Evolutionary conservation across 2,797 vertebrate species (phyloP), one percentile per base, ranked within the genome.

Genomic region (Propithecus deckenii): DNA sequence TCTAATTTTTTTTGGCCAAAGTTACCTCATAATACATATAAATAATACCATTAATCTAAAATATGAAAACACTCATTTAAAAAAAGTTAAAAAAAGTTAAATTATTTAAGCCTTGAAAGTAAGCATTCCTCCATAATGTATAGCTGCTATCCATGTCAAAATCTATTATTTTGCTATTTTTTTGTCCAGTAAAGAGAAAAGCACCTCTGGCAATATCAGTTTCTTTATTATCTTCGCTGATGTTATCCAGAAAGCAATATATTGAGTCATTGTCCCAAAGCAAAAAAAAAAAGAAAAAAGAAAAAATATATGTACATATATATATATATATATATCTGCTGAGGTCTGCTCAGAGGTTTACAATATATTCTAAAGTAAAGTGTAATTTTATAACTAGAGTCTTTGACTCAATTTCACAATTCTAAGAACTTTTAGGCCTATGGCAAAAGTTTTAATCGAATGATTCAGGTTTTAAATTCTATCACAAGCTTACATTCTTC

Each of bases 191-290:
- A 87, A 98, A 81, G 14, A 95, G 75, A 89, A 95, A 97, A 76
- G 35, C 89, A 74, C 52, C 63, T 96, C 97, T 96, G 91, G 71
- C 79, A 78, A 72, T 89, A 84, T 76, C 78, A 95, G 72, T 90
- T 97, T 95, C 80, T 96, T 97, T 88, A 63, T 88, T 52, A 28
- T 67, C 95, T 97, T 96, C 81, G 80, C 43, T 87, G 50, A 13
- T 91, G 93, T 57, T 96, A 38, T 93, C 89, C 67, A 95, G 90
- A 93, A 96, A 97, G 12, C 30, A 52, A 7, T 28, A 52, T 89
- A 96, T 85, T 95, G 97, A 97, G 94, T 91, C 94, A 86, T 89
- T 96, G 91, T 96, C 57, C 69, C 89, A 95, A 75, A 98, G 89
- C 13, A 95, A 65, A 80, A 87, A 28, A 32, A 61, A 12, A 28